Percentiles rank a stretch among this genome's conserved stretches.
phyloP scores from a whole-genome alignment of 2,797 vertebrate species.

The Kryptolebias ocellatus region DNA sequence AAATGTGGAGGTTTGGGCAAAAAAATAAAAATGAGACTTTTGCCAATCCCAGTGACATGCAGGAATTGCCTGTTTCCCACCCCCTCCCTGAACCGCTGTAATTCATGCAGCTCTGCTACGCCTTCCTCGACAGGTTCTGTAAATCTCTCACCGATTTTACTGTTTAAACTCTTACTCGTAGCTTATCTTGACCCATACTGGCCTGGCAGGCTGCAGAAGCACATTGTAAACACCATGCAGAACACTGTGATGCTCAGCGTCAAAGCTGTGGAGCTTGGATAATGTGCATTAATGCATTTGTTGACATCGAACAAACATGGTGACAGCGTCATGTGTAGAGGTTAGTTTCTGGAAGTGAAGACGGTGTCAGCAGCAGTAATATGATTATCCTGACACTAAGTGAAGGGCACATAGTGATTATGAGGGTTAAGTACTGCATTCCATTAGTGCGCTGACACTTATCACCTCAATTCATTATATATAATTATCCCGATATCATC shows the following conservation, averaged over 20 bases:
- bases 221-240: conserved; percentile 31
- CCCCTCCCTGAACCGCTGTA: conserved; percentile 42
- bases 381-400: conserved; percentile 76
- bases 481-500: conserved; percentile 69
- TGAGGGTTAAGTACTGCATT: conserved; percentile 74
- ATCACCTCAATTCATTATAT: conserved; percentile 78
- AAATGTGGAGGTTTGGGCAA: conserved; percentile 47
- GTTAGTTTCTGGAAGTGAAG: conserved; percentile 45
- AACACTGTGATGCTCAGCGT: not conserved
- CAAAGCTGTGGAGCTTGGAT: conserved; percentile 29
- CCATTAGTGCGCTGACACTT: conserved; percentile 77
- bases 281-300: not conserved
- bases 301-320: not conserved
- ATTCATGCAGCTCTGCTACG: conserved; percentile 64
- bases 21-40: conserved; percentile 53
- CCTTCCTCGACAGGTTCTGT: conserved; percentile 63
- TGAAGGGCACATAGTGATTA: conserved; percentile 74
- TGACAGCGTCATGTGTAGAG: not conserved
- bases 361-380: conserved; percentile 72
- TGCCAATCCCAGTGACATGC: conserved; percentile 75
- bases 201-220: conserved; percentile 27
- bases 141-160: conserved; percentile 75
- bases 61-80: conserved; percentile 52
- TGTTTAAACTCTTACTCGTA: conserved; percentile 74
- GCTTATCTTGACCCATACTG: conserved; percentile 51